A percentile compares a stretch with the other conserved stretches of the same genome.
Conservation (phyloP, 1,140 invertebrate species). For the Caerostris darwini region DNA sequence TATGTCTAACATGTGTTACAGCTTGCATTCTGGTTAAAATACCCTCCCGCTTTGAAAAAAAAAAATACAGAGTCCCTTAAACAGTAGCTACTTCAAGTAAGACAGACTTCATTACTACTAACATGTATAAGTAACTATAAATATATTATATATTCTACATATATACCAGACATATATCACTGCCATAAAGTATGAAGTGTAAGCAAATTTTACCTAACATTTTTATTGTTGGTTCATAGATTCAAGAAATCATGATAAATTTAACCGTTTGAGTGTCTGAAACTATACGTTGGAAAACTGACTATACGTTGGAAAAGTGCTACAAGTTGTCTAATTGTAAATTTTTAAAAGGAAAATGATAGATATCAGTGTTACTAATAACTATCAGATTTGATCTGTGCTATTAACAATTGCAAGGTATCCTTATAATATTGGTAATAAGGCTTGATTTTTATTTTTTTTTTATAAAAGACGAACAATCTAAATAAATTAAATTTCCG, state of each 20-base stretch:
- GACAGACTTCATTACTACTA: not conserved
- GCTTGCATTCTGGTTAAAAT: not conserved
- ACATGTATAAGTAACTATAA: not conserved
- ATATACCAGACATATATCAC: constrained; percentile 54
- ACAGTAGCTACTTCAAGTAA: not conserved
- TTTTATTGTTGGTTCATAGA: constrained; percentile 12
- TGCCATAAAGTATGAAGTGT: constrained; percentile 47
- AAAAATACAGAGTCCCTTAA: not conserved
- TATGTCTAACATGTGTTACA: constrained; percentile 21
- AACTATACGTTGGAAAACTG: no score
- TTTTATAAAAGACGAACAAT: no score
- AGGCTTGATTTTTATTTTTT: no score
- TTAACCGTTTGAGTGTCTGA: no score
- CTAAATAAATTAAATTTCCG: no score
- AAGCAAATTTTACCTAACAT: constrained; percentile 51
- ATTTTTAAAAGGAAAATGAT: no score
- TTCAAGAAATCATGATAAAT: not conserved
- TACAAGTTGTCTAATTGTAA: no score
- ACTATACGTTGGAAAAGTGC: no score
- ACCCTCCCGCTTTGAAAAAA: not conserved
- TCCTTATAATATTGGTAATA: no score
- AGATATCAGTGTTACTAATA: no score
- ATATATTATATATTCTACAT: constrained; percentile 61
- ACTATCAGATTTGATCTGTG: no score
- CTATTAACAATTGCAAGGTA: no score